phyloP scores from a whole-genome alignment of 2,888 invertebrate species.

The Eristalis tenax region DNA sequence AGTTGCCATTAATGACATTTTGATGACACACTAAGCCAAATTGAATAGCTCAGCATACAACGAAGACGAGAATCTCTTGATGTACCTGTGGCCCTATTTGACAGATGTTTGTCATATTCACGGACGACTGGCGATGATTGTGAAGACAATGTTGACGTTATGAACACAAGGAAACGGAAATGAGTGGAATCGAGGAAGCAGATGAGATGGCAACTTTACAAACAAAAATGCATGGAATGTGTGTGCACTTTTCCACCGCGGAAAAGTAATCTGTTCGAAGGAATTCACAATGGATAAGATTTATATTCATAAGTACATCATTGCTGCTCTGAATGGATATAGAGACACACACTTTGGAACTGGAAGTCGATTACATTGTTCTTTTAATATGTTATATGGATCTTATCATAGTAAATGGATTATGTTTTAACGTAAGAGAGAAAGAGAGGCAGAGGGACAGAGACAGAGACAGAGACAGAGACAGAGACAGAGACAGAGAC shows the following conservation, averaged over 20 bases:
- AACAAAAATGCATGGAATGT: not conserved
- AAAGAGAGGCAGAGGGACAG: no score
- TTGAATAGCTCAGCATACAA: not conserved
- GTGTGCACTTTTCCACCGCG: not conserved
- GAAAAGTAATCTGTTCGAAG: not conserved
- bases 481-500: no score
- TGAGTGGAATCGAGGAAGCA: not conserved
- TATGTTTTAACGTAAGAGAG: no score
- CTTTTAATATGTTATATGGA: no score
- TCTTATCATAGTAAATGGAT: no score
- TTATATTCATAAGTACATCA: no score
- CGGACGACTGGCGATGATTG: not conserved
- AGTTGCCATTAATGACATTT: not conserved
- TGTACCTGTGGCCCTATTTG: not conserved
- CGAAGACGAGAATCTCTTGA: not conserved
- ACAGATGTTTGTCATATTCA: not conserved
- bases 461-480: no score
- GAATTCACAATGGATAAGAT: not conserved
- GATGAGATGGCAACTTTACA: not conserved
- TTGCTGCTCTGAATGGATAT: no score
- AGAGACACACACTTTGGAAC: no score
- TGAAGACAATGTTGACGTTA: not conserved
- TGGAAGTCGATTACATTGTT: no score
- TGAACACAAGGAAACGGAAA: not conserved
- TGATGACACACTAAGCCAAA: not conserved